Base-by-base conservation (phyloP, 2,113 vertebrate genomes). In the Pseudolaguvia tuberculata region DNA sequence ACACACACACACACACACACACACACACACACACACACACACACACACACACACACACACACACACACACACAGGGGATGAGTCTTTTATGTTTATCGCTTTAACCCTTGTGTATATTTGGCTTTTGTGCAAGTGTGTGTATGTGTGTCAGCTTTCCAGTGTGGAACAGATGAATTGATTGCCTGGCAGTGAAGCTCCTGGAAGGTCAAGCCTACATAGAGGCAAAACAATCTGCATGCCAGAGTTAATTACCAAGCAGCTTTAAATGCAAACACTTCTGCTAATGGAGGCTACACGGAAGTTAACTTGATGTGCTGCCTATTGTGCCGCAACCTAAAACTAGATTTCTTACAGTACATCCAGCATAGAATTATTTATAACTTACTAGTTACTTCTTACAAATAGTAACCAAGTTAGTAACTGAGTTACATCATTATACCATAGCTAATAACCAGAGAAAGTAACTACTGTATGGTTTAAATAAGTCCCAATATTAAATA, bases 221-320 rank as follows among this genome's bases (percentile, higher is more conserved):
- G 31, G 5, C 56, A 47, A 68, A 27, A 45, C 21, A 70, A 39
- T 20, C 35, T 59, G 29, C 48, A 25, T 70, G 56, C 57, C 71
- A 62, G 58, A 27, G 20, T 59, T 14, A 78, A 69, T 69, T 73
- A 74, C 15, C 66, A 52, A 62, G 21, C 18, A 52, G 29, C 42
- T 57, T 63, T 39, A 61, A 63, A 42, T 11, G 27, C 57, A 57
- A 75, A 58, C 31, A 45, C 20, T 51, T 71, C 59, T 45, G 31
- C 31, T 66, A 25, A 56, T 56, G 25, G 25, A 1, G 35, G 25
- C 58, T 73, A 39, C 27, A 47, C 39, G 58, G 25, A 20, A 76
- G 67, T 75, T 67, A 35, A 31, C 21, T 39, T 12, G 2, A 13
- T 70, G 52, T 70, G 61, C 7, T 13, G 73, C 21, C 45, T 25